Evolutionary conservation across 2,113 vertebrate genomes (phyloP).

Genomic region (Paratilapia polleni): DNA sequence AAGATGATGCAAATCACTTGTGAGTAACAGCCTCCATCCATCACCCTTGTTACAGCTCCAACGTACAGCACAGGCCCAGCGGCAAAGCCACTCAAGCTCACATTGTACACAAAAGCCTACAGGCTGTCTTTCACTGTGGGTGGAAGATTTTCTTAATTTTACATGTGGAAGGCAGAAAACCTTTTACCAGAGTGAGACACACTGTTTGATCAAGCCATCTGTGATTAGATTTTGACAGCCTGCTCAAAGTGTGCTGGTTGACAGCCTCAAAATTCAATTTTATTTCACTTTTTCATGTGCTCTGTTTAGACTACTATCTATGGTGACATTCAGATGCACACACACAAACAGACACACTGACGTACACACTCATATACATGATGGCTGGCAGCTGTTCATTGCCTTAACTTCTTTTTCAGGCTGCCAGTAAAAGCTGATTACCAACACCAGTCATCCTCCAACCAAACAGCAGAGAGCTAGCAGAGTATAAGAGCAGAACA

Average conservation of each 20-base stretch:
- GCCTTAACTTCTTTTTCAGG: constrained; percentile 46
- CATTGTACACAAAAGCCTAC: constrained; percentile 54
- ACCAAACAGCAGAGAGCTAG: constrained; percentile 49
- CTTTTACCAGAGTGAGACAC: constrained; percentile 50
- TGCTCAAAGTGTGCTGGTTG: constrained; percentile 48
- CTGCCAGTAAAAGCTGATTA: constrained; percentile 68
- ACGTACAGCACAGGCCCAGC: constrained; percentile 27
- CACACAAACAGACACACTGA: constrained; percentile 19
- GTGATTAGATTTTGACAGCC: constrained; percentile 66
- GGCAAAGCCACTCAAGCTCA: constrained; percentile 53
- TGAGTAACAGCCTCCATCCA: constrained; percentile 74
- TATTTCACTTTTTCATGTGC: constrained; percentile 41
- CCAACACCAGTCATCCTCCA: constrained; percentile 31
- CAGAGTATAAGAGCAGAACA: constrained; percentile 4
- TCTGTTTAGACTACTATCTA: constrained; percentile 39
- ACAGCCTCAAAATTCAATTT: constrained; percentile 68
- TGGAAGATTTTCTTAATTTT: constrained; percentile 55
- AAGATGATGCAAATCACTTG: constrained; percentile 76
- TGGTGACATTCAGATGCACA: constrained; percentile 32
- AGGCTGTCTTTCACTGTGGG: constrained; percentile 51
- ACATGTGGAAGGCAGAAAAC: constrained; percentile 49
- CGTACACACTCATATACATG: neutral
- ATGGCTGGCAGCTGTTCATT: constrained; percentile 49
- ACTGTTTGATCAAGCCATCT: constrained; percentile 64
- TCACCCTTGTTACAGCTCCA: constrained; percentile 59